Percentiles rank a stretch among this genome's conserved stretches.
These are phyloP conservation scores for Drosophila lini DNA, from an alignment of 1,140 invertebrate genomes.

Conservation along the genomic window DNA sequence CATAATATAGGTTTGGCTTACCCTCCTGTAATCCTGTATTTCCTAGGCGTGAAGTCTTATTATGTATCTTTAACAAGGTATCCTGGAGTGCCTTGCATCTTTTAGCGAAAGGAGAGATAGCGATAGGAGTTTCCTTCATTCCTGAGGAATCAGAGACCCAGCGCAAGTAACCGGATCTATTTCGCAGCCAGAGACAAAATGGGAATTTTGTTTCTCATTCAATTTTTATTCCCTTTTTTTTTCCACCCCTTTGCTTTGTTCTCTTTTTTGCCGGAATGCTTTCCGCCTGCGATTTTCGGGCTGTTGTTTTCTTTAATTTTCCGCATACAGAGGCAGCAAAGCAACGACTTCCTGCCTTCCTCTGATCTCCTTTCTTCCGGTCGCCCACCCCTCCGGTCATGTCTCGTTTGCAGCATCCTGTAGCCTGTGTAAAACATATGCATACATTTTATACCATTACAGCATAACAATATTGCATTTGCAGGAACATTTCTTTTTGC, in stretches of 20 bases:
- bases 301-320: constrained; percentile 60
- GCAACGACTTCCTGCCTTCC: constrained; percentile 36
- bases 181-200: constrained; percentile 33
- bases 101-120: neutral
- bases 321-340: constrained; percentile 45
- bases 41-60: neutral
- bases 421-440: constrained; percentile 72
- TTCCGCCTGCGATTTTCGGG: constrained; percentile 37
- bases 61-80: neutral
- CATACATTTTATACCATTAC: constrained; percentile 76
- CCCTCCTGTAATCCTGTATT: neutral
- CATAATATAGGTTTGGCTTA: neutral
- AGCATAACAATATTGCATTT: constrained; percentile 78
- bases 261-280: constrained; percentile 18
- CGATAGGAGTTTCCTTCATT: neutral
- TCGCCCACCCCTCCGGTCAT: constrained; percentile 2
- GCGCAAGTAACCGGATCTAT: constrained; percentile 41
- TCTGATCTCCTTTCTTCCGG: constrained; percentile 13
- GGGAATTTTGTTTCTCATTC: constrained; percentile 43
- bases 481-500: constrained; percentile 60
- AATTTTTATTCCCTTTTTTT: constrained; percentile 33
- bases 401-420: constrained; percentile 37
- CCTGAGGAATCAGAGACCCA: neutral
- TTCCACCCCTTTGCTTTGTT: constrained; percentile 3
- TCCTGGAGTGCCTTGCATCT: neutral